phyloP scores from a whole-genome alignment of 2,113 vertebrate species.

The Thunnus maccoyii region DNA sequence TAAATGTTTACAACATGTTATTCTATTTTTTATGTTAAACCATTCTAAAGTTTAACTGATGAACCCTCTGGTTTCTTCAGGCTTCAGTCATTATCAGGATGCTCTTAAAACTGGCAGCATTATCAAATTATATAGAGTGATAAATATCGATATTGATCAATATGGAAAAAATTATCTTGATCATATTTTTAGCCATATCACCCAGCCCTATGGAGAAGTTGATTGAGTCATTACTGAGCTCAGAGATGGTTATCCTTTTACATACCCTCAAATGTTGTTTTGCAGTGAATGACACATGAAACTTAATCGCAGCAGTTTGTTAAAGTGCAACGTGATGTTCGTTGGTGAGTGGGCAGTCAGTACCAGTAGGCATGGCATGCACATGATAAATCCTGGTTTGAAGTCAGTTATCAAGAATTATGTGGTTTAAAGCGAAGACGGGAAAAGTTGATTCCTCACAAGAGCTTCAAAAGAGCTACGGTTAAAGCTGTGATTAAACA shows the following conservation, averaged over 20 bases:
- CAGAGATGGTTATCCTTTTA: slow-evolving; percentile 2
- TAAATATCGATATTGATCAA: too few relatives aligned
- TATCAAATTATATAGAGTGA: too few relatives aligned
- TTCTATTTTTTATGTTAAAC: too few relatives aligned
- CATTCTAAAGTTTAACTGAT: too few relatives aligned
- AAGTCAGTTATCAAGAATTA: slow-evolving; percentile 46
- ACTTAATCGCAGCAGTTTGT: slow-evolving; percentile 7
- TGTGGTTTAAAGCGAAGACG: slow-evolving; percentile 29
- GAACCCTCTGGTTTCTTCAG: too few relatives aligned
- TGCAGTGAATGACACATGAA: slow-evolving; percentile 18
- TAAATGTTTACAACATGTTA: too few relatives aligned
- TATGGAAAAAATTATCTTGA: too few relatives aligned
- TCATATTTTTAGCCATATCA: too few relatives aligned
- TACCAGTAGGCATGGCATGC: slow-evolving; percentile 1
- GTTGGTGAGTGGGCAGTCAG: slow-evolving; percentile 23
- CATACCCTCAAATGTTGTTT: neutral
- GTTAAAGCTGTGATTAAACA: slow-evolving; percentile 54
- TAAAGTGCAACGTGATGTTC: slow-evolving; percentile 6
- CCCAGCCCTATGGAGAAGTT: neutral
- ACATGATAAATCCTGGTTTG: slow-evolving; percentile 56
- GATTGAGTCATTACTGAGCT: slow-evolving; percentile 24
- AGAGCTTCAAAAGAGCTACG: slow-evolving; percentile 54
- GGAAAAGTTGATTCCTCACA: slow-evolving; percentile 27
- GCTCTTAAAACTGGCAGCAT: too few relatives aligned
- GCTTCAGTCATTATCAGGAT: too few relatives aligned